A percentile compares a stretch with the other conserved stretches of the same genome.
These are phyloP conservation scores for Epirrhoe tristata DNA, from an alignment of 2,888 invertebrate species.

Conservation along the genomic window DNA sequence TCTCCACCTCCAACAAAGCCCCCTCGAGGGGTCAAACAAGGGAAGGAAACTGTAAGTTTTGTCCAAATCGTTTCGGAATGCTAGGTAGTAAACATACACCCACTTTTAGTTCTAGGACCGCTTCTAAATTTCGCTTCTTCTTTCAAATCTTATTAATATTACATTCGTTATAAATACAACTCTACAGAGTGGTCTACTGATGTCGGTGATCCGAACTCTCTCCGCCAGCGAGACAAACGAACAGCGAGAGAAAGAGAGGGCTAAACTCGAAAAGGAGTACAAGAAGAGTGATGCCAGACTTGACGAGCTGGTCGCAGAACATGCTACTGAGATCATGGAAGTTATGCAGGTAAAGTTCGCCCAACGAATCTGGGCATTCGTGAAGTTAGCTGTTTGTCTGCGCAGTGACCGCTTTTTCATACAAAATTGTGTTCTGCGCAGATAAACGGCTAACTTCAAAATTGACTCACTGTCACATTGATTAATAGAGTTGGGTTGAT, in stretches of 20 bases:
- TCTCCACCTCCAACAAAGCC: slow-evolving; percentile 92
- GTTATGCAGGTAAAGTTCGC: slow-evolving; percentile 92
- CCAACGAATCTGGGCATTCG: too few species aligned
- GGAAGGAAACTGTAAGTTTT: slow-evolving; percentile 91
- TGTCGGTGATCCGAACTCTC: slow-evolving; percentile 97
- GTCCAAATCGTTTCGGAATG: not conserved
- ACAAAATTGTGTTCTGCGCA: too few species aligned
- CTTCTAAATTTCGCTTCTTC: not conserved
- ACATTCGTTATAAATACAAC: slow-evolving; percentile 28
- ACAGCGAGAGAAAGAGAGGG: slow-evolving; percentile 96
- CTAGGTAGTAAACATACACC: not conserved
- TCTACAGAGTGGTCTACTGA: slow-evolving; percentile 91
- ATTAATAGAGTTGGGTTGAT: too few species aligned
- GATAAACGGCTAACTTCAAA: too few species aligned
- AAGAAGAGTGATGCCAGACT: slow-evolving; percentile 95
- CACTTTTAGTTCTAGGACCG: not conserved
- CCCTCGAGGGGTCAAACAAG: slow-evolving; percentile 93
- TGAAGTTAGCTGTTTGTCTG: too few species aligned
- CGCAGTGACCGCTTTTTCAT: too few species aligned
- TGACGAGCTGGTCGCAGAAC: slow-evolving; percentile 94
- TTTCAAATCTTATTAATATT: slow-evolving; percentile 11
- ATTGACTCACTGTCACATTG: too few species aligned
- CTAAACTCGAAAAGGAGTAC: slow-evolving; percentile 96
- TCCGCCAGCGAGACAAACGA: slow-evolving; percentile 97
- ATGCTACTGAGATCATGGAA: slow-evolving; percentile 94